phyloP scores from a whole-genome alignment of 2,888 invertebrate species.

The Listrodromus nycthemerus region DNA sequence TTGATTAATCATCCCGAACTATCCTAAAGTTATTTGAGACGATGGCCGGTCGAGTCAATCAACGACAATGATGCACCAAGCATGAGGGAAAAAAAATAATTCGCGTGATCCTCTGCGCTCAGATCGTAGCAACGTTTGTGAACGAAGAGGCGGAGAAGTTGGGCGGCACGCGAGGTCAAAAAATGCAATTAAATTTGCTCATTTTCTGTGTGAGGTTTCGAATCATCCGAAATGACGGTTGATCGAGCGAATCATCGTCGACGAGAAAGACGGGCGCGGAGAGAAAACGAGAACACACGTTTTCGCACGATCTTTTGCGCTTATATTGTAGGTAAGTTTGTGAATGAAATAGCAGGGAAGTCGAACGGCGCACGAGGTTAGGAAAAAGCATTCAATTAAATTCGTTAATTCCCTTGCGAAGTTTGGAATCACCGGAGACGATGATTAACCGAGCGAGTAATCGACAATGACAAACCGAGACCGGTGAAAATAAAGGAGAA shows the following conservation, averaged over 20 bases:
- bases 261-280: not conserved
- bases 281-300: not conserved
- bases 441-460: not conserved
- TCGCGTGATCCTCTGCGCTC: too few relatives aligned
- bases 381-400: too few relatives aligned
- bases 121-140: too few relatives aligned
- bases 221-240: not conserved
- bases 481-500: not conserved
- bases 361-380: constrained; percentile 68
- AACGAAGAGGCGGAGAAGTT: too few relatives aligned
- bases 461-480: not conserved
- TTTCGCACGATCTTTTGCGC: not conserved
- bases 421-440: not conserved
- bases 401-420: not conserved
- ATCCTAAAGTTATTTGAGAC: not conserved
- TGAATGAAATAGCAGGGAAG: constrained; percentile 51
- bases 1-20: too few relatives aligned
- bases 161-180: too few relatives aligned
- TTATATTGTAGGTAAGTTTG: constrained; percentile 14
- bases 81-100: not conserved
- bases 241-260: not conserved
- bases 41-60: not conserved
- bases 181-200: too few relatives aligned
- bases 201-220: too few relatives aligned
- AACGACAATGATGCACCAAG: not conserved